These are phyloP conservation scores for Okapia johnstoni DNA, from an alignment of 2,113 vertebrate genomes.

Conservation along the genomic window DNA sequence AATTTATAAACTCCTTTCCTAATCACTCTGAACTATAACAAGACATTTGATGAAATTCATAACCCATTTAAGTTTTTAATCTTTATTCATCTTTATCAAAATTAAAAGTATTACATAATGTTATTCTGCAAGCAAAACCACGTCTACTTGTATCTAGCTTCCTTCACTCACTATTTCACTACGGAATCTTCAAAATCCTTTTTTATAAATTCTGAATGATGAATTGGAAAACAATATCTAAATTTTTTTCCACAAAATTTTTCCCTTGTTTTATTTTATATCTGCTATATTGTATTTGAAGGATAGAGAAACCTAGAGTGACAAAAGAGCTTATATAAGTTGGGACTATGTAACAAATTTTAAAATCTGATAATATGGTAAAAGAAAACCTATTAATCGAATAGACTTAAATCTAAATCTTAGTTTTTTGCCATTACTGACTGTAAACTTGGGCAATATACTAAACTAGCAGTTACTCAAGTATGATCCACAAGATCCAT, in stretches of 20 bases:
- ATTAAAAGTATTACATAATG: not conserved
- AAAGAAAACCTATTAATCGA: not conserved
- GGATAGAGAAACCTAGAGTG: not conserved
- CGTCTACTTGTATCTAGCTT: not conserved
- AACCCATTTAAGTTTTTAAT: not conserved
- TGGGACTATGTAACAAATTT: not conserved
- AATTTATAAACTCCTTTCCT: not conserved
- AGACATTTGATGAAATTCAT: not conserved
- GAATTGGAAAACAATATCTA: not conserved
- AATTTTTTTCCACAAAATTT: not conserved
- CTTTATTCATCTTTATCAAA: not conserved
- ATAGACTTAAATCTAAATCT: not conserved
- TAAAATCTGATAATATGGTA: not conserved
- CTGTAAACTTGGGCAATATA: not conserved
- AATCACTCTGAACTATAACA: not conserved
- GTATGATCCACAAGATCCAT: not conserved
- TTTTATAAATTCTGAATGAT: not conserved
- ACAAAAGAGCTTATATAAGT: not conserved
- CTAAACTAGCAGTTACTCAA: not conserved
- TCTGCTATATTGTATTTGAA: not conserved
- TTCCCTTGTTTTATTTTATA: not conserved
- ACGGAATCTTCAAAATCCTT: not conserved
- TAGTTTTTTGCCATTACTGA: not conserved
- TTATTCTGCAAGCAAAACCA: not conserved
- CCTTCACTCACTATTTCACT: not conserved